A percentile compares a stretch with the other conserved stretches of the same genome.
Conservation (phyloP, 2,113 vertebrate species). For the Mustela nigripes region DNA sequence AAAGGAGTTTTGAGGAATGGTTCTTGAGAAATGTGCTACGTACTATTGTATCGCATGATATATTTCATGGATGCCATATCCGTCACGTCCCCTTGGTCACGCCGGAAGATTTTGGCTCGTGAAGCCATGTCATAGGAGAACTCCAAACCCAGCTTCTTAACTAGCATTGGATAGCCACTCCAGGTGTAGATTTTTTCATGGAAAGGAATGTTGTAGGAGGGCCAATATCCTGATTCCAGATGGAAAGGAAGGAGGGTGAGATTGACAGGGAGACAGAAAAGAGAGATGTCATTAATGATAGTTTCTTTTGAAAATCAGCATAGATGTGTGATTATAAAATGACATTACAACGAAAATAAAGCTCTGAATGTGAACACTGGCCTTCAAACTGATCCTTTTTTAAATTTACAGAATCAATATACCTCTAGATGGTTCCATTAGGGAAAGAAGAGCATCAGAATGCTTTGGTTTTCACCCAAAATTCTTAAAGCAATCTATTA, state of each 20-base stretch:
- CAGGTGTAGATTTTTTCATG: slow-evolving; percentile 92
- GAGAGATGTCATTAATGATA: neutral
- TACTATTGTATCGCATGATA: slow-evolving; percentile 97
- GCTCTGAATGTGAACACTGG: neutral
- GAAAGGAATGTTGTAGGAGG: slow-evolving; percentile 95
- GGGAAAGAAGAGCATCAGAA: neutral
- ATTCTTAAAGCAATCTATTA: neutral
- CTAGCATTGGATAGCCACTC: slow-evolving; percentile 91
- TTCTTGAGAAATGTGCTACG: slow-evolving; percentile 73
- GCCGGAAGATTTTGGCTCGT: slow-evolving; percentile 95
- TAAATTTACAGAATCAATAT: neutral
- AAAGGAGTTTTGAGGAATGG: slow-evolving; percentile 64
- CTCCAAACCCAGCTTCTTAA: slow-evolving; percentile 90
- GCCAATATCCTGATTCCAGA: slow-evolving; percentile 92
- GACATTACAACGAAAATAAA: neutral
- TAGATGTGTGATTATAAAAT: neutral
- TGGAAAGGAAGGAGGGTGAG: neutral
- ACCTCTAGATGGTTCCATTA: neutral
- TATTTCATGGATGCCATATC: slow-evolving; percentile 91
- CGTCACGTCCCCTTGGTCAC: slow-evolving; percentile 92
- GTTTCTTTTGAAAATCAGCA: neutral
- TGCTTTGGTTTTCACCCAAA: neutral
- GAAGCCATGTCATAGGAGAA: slow-evolving; percentile 95
- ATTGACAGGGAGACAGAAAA: neutral
- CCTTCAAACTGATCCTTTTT: neutral